Evolutionary conservation across 2,888 invertebrate genomes (phyloP).

Genomic region (Thumatha senex): DNA sequence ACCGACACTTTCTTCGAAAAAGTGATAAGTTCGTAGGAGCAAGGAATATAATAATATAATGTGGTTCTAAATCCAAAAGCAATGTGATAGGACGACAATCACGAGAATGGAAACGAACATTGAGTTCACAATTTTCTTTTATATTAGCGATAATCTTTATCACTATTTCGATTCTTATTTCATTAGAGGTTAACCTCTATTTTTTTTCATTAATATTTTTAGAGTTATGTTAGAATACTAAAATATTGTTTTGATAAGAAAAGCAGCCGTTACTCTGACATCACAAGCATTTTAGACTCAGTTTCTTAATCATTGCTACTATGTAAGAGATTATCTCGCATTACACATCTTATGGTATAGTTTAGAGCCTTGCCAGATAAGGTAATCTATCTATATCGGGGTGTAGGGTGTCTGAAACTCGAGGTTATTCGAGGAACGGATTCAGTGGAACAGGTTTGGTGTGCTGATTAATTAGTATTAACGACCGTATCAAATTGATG

Average conservation of each 20-base stretch:
- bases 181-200: too few relatives aligned
- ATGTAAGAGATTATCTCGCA: conserved; percentile 34
- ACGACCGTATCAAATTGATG: background rate
- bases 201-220: too few relatives aligned
- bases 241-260: too few relatives aligned
- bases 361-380: conserved; percentile 46
- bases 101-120: too few relatives aligned
- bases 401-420: conserved; percentile 54
- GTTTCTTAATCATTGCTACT: conserved; percentile 17
- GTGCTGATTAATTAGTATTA: conserved; percentile 21
- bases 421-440: conserved; percentile 39
- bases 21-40: conserved; percentile 21
- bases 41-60: conserved; percentile 15
- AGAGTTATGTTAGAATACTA: too few relatives aligned
- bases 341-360: conserved; percentile 41
- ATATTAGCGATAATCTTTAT: too few relatives aligned
- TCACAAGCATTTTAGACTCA: conserved; percentile 4
- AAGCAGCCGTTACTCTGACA: too few relatives aligned
- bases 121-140: too few relatives aligned
- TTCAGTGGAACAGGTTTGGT: conserved; percentile 39
- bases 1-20: conserved; percentile 29
- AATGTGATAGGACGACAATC: background rate
- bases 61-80: background rate
- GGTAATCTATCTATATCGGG: conserved; percentile 41
- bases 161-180: too few relatives aligned